A percentile compares a stretch with the other conserved stretches of the same genome.
These are phyloP conservation scores for Atherinomorus stipes DNA, from an alignment of 2,113 vertebrate species.

Conservation along the genomic window DNA sequence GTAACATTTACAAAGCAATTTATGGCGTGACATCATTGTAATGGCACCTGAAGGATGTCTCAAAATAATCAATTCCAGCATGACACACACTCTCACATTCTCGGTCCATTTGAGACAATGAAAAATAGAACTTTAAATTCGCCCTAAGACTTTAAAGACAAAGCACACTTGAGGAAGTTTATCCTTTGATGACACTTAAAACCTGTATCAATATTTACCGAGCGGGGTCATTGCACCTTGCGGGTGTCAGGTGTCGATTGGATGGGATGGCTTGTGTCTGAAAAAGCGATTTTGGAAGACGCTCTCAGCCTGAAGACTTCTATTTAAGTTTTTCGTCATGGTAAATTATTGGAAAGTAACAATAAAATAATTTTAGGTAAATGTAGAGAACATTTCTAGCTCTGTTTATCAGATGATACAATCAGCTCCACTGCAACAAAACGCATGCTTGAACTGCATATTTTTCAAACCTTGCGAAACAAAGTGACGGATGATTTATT, in stretches of 20 bases:
- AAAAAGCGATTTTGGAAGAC: conserved; percentile 24
- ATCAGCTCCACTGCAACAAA: not conserved
- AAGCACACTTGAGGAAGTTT: conserved; percentile 52
- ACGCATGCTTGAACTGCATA: not conserved
- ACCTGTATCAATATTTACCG: conserved; percentile 77
- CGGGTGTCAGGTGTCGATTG: conserved; percentile 65
- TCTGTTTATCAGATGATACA: not conserved
- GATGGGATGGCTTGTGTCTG: conserved; percentile 40
- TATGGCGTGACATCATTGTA: not conserved
- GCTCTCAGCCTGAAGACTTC: not conserved
- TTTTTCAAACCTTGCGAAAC: not conserved
- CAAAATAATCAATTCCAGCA: not conserved
- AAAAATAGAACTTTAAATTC: conserved; percentile 42
- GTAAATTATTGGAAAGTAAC: not conserved
- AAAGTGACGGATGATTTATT: not conserved
- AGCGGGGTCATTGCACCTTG: conserved; percentile 67
- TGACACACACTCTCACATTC: not conserved
- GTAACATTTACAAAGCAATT: not conserved
- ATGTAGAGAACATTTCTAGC: not conserved
- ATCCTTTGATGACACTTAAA: conserved; percentile 76
- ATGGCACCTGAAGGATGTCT: not conserved
- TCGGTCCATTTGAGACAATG: not conserved
- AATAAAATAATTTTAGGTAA: not conserved
- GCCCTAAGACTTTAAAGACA: conserved; percentile 46
- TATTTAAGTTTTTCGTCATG: not conserved